phyloP scores from a whole-genome alignment of 2,888 invertebrate genomes.

The Agonum fuliginosum region DNA sequence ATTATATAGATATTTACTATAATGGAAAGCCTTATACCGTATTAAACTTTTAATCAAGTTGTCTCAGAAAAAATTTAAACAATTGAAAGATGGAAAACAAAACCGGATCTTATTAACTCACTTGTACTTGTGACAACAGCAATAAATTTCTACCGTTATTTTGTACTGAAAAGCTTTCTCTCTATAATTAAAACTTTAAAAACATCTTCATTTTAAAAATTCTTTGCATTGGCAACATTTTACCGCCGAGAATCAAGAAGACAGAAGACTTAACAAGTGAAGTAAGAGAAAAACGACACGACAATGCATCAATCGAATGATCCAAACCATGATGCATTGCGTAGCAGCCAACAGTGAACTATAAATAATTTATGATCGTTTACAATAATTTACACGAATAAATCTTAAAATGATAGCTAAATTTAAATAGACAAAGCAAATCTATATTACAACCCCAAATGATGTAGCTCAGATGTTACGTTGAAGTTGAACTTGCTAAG shows the following conservation, averaged over 20 bases:
- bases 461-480: no score
- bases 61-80: slow-evolving; percentile 1
- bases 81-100: slow-evolving; percentile 38
- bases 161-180: slow-evolving; percentile 32
- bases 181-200: slow-evolving; percentile 21
- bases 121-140: slow-evolving; percentile 30
- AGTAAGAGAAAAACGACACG: slow-evolving; percentile 4
- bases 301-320: not conserved
- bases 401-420: no score
- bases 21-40: not conserved
- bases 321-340: no score
- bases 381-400: no score
- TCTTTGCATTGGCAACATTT: slow-evolving; percentile 9
- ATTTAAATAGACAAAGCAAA: no score
- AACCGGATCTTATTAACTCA: slow-evolving; percentile 32
- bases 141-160: slow-evolving; percentile 38
- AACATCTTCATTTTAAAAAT: slow-evolving; percentile 38
- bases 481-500: no score
- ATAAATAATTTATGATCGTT: no score
- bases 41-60: slow-evolving; percentile 7
- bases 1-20: slow-evolving; percentile 14
- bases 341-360: no score
- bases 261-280: not conserved
- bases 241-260: not conserved
- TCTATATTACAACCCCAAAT: no score